Base-by-base conservation (phyloP, 2,797 vertebrate genomes). In the Lagocephalus sceleratus region DNA sequence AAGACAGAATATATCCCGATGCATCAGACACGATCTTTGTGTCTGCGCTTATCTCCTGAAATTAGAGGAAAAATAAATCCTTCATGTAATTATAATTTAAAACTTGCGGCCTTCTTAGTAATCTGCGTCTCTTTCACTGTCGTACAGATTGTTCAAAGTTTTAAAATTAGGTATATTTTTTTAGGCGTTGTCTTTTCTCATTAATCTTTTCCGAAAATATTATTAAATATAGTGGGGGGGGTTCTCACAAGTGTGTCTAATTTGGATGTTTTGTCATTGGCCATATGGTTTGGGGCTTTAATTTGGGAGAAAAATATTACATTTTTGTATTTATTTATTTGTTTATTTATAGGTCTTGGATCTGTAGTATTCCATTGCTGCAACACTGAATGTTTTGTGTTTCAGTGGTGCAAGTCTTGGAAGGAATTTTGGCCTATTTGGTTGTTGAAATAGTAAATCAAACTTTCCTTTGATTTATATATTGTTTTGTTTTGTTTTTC, bases 381-480 rank as follows among this genome's bases (percentile, higher is more conserved):
- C n/a, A 17, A 3, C 4, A 9, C n/a, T 17, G 32, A 6, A 2
- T 6, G 16, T n/a, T 42, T 42, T 19, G n/a, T 19, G 19, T 19
- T 6, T 17, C 40, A n/a, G n/a, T 42, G 32, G 32, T 5, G 2
- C 11, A 29, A 9, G 16, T 40, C 5, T 40, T 16, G 2, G n/a
- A 42, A 42, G 3, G 5, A 44, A 20, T 20, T 14, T 8, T 19
- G 17, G 12, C 54, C 1, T 47, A 32, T 57, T 60, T 57, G 29
- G 57, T 71, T 43, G 21, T 16, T 56, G 5, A 53, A 64, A 51
- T 16, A 32, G 2, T 17, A 72, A 52, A 53, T 41, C 47, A 10
- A 10, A 35, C 17, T 41, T 57, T 19, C 3, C 17, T 35, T 55
- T 58, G 42, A 56, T 8, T 66, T 61, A 21, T 23, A 43, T 52